Conservation (phyloP, 2,797 vertebrate genomes). For the Alfaro cultratus region DNA sequence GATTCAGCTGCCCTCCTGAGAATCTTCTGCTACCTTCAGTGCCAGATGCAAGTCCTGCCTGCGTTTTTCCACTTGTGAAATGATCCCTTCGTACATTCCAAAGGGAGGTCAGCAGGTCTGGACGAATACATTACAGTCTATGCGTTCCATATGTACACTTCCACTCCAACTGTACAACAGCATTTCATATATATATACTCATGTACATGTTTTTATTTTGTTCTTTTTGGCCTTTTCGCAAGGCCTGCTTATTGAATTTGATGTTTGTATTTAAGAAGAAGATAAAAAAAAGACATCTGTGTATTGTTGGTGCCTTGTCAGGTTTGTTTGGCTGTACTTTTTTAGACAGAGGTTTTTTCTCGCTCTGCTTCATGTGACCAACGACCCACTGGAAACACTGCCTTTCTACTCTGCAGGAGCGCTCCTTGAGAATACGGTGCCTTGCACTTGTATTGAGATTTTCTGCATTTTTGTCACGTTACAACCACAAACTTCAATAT, state of each 20-base stretch:
- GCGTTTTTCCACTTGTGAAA: conserved; percentile 50
- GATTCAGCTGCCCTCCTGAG: conserved; percentile 47
- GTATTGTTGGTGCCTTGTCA: conserved; percentile 80
- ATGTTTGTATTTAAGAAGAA: conserved; percentile 63
- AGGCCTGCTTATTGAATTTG: conserved; percentile 67
- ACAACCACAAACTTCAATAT: background rate
- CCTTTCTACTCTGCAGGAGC: conserved; percentile 51
- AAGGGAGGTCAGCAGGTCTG: conserved; percentile 50
- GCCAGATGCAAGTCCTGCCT: conserved; percentile 69
- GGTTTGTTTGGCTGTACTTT: conserved; percentile 65
- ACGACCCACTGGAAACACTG: conserved; percentile 64
- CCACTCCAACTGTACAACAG: conserved; percentile 60
- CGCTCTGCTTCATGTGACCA: conserved; percentile 60
- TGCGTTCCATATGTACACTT: conserved; percentile 69
- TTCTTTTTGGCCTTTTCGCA: conserved; percentile 64
- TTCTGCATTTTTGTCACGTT: background rate
- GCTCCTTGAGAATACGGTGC: conserved; percentile 7
- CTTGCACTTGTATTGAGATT: background rate
- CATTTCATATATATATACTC: conserved; percentile 47
- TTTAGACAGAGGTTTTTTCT: conserved; percentile 51
- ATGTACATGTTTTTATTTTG: conserved; percentile 9
- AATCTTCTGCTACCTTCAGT: conserved; percentile 59
- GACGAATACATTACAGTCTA: conserved; percentile 49
- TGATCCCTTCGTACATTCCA: conserved; percentile 63
- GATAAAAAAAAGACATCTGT: conserved; percentile 65